These are phyloP conservation scores for Aleiodes testaceus DNA, from an alignment of 2,888 invertebrate species.

Conservation along the genomic window DNA sequence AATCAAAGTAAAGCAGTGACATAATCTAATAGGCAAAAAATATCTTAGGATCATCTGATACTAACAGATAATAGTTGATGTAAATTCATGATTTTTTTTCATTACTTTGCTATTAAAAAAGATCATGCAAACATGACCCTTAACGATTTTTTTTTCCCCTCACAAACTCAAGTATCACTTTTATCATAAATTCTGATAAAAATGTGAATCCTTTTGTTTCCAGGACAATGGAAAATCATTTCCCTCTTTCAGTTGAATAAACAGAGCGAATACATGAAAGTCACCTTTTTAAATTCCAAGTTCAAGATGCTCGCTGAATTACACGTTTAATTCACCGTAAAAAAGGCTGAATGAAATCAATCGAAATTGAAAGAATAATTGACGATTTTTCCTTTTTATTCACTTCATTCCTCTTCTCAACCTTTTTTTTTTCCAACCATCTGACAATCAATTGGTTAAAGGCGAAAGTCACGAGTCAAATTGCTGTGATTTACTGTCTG, in stretches of 20 bases:
- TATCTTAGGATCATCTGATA: not conserved
- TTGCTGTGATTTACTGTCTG: no score
- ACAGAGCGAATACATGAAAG: not conserved
- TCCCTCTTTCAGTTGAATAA: not conserved
- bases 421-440: no score
- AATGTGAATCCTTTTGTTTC: not conserved
- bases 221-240: not conserved
- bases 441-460: no score
- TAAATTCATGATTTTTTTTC: constrained; percentile 13
- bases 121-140: constrained; percentile 22
- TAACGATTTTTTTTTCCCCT: not conserved
- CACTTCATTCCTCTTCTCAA: no score
- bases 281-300: not conserved
- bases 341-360: no score
- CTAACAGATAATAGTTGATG: not conserved
- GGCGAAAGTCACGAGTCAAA: no score
- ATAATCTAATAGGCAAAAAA: not conserved
- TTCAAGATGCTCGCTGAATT: not conserved
- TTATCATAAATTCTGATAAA: not conserved
- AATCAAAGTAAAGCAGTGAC: no score
- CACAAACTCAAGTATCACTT: constrained; percentile 3
- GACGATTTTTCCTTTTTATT: no score
- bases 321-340: no score
- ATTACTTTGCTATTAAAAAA: not conserved
- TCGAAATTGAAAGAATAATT: no score